Evolutionary conservation across 2,113 vertebrate species (phyloP).

Genomic region (Sebastes schlegelii): DNA sequence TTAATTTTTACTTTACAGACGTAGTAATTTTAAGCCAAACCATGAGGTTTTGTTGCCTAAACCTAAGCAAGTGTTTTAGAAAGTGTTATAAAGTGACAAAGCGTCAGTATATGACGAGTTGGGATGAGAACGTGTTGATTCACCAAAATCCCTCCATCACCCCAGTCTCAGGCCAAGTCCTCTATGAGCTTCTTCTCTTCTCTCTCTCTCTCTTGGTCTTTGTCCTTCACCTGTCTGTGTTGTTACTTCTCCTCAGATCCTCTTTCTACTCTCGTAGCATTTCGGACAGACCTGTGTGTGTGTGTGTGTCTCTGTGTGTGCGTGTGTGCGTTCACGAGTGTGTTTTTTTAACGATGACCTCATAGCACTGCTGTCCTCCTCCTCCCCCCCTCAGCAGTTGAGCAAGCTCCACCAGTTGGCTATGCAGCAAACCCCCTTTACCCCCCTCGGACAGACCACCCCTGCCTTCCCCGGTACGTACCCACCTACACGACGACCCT

Average conservation of each 20-base stretch:
- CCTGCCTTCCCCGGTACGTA: conserved; percentile 99
- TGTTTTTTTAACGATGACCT: conserved; percentile 96
- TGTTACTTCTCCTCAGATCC: conserved; percentile 85
- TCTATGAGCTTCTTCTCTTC: conserved; percentile 61
- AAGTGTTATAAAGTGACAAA: too few relatives aligned
- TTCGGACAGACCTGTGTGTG: conserved; percentile 72
- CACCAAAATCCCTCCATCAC: not conserved
- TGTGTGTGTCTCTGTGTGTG: conserved; percentile 35
- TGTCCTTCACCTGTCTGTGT: conserved; percentile 84
- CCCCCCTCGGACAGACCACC: conserved; percentile 99
- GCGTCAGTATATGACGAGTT: too few relatives aligned
- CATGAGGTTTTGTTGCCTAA: too few relatives aligned
- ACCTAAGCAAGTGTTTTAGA: too few relatives aligned
- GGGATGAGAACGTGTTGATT: too few relatives aligned
- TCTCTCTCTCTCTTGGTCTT: conserved; percentile 66
- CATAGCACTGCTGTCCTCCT: conserved; percentile 99
- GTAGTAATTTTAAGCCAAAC: too few relatives aligned
- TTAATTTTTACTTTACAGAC: too few relatives aligned
- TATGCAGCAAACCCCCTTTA: conserved; percentile 99
- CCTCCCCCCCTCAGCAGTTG: conserved; percentile 98
- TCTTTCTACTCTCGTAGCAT: conserved; percentile 82
- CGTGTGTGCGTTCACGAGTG: conserved; percentile 78
- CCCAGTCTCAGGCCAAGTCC: conserved; percentile 87
- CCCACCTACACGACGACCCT: conserved; percentile 88
- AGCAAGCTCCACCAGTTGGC: conserved; percentile 99